Percentiles rank a stretch among this genome's conserved stretches.
phyloP scores from a whole-genome alignment of 2,888 invertebrate species.

The Poecilus cupreus region DNA sequence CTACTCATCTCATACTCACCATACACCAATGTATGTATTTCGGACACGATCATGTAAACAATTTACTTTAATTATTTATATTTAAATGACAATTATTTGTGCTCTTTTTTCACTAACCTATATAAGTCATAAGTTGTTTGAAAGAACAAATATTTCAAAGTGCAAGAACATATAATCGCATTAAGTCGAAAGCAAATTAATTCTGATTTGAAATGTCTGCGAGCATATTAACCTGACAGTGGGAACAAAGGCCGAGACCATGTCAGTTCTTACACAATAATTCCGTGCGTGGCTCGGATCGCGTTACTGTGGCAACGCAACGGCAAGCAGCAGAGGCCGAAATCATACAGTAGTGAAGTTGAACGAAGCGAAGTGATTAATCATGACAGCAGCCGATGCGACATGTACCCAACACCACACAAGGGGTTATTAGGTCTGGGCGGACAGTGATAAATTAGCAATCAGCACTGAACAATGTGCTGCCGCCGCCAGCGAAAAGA shows the following conservation, averaged over 20 bases:
- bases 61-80: no score
- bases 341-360: slow-evolving; percentile 52
- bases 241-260: slow-evolving; percentile 24
- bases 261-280: slow-evolving; percentile 37
- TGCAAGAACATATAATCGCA: no score
- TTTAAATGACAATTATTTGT: no score
- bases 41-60: no score
- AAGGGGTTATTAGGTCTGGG: slow-evolving; percentile 65
- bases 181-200: not conserved
- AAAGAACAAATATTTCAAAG: no score
- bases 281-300: not conserved
- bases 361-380: slow-evolving; percentile 54
- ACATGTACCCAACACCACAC: slow-evolving; percentile 59
- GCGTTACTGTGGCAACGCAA: not conserved
- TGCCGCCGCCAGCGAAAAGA: slow-evolving; percentile 47
- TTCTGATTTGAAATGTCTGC: not conserved
- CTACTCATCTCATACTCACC: no score
- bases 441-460: slow-evolving; percentile 69
- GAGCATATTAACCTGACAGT: slow-evolving; percentile 26
- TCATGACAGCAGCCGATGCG: slow-evolving; percentile 55
- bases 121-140: no score
- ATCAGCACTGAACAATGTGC: slow-evolving; percentile 57
- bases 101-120: no score
- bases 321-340: not conserved
- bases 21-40: no score